Evolutionary conservation across 2,113 vertebrate genomes (phyloP).

Genomic region (Oryzias celebensis): DNA sequence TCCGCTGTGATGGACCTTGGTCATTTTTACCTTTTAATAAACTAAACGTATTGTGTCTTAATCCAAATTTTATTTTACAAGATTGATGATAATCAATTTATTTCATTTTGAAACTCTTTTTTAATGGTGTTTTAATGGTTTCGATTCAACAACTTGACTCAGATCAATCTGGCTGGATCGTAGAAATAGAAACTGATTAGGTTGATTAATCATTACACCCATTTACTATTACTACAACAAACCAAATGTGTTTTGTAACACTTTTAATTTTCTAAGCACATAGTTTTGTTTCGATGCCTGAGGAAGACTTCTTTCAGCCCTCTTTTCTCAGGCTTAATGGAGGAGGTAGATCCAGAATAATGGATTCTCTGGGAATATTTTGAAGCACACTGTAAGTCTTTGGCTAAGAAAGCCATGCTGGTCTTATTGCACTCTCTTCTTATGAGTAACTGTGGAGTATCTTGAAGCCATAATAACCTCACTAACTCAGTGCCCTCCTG

Average conservation of each 20-base stretch:
- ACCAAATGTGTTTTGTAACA: not conserved
- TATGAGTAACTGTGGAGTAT: slow-evolving; percentile 44
- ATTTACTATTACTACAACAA: too few species aligned
- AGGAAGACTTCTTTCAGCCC: slow-evolving; percentile 10
- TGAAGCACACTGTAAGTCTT: slow-evolving; percentile 51
- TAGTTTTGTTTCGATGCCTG: not conserved
- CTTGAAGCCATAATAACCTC: slow-evolving; percentile 50
- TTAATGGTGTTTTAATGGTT: too few species aligned
- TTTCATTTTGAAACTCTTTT: too few species aligned
- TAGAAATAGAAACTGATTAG: too few species aligned
- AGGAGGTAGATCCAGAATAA: slow-evolving; percentile 52
- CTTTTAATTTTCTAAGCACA: slow-evolving; percentile 14
- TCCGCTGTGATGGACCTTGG: too few species aligned
- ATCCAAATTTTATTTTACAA: too few species aligned
- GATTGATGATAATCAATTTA: too few species aligned
- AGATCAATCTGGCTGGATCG: too few species aligned
- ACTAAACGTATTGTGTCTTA: too few species aligned
- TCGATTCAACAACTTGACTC: too few species aligned
- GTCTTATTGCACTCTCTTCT: slow-evolving; percentile 42
- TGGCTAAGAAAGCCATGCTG: slow-evolving; percentile 37
- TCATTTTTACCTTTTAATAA: too few species aligned
- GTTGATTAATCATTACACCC: too few species aligned
- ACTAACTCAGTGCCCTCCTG: slow-evolving; percentile 34
- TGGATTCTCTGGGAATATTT: slow-evolving; percentile 49
- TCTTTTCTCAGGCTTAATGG: slow-evolving; percentile 48